Evolutionary conservation across 2,113 vertebrate genomes (phyloP), one percentile per base, ranked within the genome.

Genomic region (Macquaria ambigua): DNA sequence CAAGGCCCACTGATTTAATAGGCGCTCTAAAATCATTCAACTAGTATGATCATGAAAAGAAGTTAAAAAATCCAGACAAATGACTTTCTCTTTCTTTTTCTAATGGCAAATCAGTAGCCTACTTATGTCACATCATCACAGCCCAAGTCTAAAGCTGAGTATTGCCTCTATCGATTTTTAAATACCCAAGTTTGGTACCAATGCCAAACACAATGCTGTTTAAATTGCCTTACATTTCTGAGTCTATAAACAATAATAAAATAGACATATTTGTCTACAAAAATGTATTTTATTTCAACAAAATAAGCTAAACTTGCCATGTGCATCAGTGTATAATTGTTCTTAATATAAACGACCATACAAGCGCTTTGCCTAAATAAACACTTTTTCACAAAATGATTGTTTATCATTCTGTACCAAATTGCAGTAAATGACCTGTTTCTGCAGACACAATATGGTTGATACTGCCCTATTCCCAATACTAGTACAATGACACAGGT

Each of bases 401-500:
- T 43, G 34, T 39, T 48, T 48, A 64, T 43, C 59, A n/a, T 6
- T 46, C 2, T 23, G 9, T 71, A 9, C 15, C 15, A 82, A 46
- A 50, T 46, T 5, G 9, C 10, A 46, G 28, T 21, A 31, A 77
- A 67, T 46, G 15, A 18, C 11, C 11, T 58, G 28, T 6, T 46
- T 82, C 8, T 15, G 25, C 0, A 1, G 4, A 37, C 25, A 70
- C 8, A 77, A 43, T 39, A 55, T 10, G 15, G 28, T 34, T 62
- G 25, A 18, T 59, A 31, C 37, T 10, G n/a, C 15, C 5, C 21
- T 56, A 39, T 21, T 52, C 6, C 23, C 16, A 59, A 74, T 23
- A 64, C 50, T 10, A 34, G n/a, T 21, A 61, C 53, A 84, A 80
- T 66, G 46, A 81, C 43, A 56, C 14, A 81, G 74, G 61, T 81